Evolutionary conservation across 2,888 invertebrate genomes (phyloP), one percentile per base, ranked within the genome.

Genomic region (Megalurothrips usitatus): DNA sequence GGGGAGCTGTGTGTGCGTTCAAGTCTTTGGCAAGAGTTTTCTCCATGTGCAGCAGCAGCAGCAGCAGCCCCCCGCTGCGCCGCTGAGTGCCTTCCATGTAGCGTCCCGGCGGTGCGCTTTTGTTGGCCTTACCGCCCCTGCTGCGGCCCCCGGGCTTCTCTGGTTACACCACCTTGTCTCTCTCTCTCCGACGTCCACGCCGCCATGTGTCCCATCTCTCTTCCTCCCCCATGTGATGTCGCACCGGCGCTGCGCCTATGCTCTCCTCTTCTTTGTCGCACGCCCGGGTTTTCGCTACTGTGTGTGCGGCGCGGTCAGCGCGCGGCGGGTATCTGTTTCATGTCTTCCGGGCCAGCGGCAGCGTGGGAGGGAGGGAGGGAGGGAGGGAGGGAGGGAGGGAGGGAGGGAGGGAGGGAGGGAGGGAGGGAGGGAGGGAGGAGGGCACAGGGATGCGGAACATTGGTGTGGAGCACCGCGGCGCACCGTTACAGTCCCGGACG

Each of bases 161-260:
- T 43, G 34, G 34, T 43, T 43, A 43, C 34, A 43, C 6, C 34
- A 6, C 34, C 34, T 43, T 43, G 3, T 6, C 6, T 43, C 3
- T 43, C 34, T 43, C 6, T 4, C 68, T 75, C 12, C 12, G 68
- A 26, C 58, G 14, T 11, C 14, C 58, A 58, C 58, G 19, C 58
- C 58, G 14, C n/a, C n/a, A n/a, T n/a, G n/a, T 14, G 58, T 58
- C 58, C 6, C 58, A 19, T 19, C 58, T 75, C 68, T 75, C 68
- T 75, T n/a, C 23, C 23, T 75, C 10, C 68, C 26, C 68, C 68
- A 23, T 75, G 68, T 75, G 68, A 75, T 26, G 68, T 75, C 68
- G 68, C 26, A 10, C 68, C 68, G 68, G 26, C 68, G 12, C 14
- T 58, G 58, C 6, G 34, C 6, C 3, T 43, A 6, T 43, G 34